Percentiles rank a stretch among this genome's conserved stretches.
Evolutionary conservation across 1,140 invertebrate species (phyloP).

Genomic region (Bombyx mandarina): DNA sequence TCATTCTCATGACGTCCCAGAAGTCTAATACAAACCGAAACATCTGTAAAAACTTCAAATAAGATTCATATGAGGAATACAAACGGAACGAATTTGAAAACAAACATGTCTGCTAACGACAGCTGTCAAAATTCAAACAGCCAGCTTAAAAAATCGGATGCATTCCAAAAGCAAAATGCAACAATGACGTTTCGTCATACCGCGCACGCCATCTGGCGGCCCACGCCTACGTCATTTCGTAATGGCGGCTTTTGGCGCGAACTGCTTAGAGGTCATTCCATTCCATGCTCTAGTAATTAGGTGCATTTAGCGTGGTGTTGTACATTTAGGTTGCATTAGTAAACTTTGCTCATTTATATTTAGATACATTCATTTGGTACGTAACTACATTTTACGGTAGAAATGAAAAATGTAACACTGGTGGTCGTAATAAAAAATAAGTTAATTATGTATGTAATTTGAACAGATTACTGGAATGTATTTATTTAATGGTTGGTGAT

Average conservation of each 20-base stretch:
- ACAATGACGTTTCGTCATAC: slow-evolving; percentile 13
- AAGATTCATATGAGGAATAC: neutral
- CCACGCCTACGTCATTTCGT: slow-evolving; percentile 8
- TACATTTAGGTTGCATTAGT: too few relatives aligned
- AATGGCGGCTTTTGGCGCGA: slow-evolving; percentile 1
- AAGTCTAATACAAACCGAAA: neutral
- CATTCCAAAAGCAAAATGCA: slow-evolving; percentile 13
- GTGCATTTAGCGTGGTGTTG: too few relatives aligned
- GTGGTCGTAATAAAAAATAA: too few relatives aligned
- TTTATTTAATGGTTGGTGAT: too few relatives aligned
- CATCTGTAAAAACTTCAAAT: slow-evolving; percentile 1
- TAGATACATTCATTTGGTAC: too few relatives aligned
- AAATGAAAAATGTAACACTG: too few relatives aligned
- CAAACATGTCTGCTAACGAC: slow-evolving; percentile 1
- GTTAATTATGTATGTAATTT: too few relatives aligned
- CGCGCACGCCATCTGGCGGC: slow-evolving; percentile 7
- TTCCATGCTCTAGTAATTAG: neutral
- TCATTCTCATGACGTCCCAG: too few relatives aligned
- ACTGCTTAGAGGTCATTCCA: neutral
- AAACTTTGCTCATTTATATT: too few relatives aligned
- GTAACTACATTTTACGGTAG: too few relatives aligned
- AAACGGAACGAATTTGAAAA: neutral
- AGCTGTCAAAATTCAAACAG: slow-evolving; percentile 10
- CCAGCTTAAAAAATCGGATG: slow-evolving; percentile 2
- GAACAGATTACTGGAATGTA: too few relatives aligned